phyloP scores from a whole-genome alignment of 2,113 vertebrate genomes.

The Nothobranchius furzeri region DNA sequence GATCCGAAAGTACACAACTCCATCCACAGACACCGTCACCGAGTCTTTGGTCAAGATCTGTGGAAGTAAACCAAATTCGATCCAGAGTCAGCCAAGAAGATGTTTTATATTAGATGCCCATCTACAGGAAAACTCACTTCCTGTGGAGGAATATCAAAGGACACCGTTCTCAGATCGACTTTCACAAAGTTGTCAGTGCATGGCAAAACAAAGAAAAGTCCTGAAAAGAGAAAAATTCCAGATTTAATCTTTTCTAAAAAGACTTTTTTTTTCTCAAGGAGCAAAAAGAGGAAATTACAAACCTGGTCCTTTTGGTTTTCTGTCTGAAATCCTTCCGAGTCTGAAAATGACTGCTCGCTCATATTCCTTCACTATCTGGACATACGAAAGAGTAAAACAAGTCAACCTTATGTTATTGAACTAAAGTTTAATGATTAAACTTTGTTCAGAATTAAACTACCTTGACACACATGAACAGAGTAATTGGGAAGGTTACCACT shows the following conservation, averaged over 20 bases:
- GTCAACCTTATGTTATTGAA: no score
- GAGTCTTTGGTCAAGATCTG: conserved; percentile 89
- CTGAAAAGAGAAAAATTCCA: conserved; percentile 63
- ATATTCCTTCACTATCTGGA: conserved; percentile 87
- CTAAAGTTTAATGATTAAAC: no score
- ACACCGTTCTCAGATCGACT: conserved; percentile 93
- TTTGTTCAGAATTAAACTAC: conserved; percentile 60
- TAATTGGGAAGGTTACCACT: conserved; percentile 81
- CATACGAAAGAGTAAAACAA: conserved; percentile 4
- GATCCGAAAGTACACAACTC: conserved; percentile 85
- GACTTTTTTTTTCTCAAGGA: neutral
- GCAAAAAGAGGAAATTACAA: conserved; percentile 7
- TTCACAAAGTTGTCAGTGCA: conserved; percentile 92
- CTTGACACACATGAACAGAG: conserved; percentile 87
- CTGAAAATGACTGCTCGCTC: conserved; percentile 88
- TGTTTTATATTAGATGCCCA: neutral
- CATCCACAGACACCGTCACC: conserved; percentile 85
- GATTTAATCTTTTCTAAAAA: neutral
- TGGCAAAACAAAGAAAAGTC: conserved; percentile 91
- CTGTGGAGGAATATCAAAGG: conserved; percentile 94
- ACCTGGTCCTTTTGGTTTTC: conserved; percentile 90
- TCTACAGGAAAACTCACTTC: conserved; percentile 77
- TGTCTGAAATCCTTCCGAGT: conserved; percentile 82
- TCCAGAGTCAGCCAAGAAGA: neutral
- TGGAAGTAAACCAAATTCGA: accelerated